phyloP scores from a whole-genome alignment of 2,113 vertebrate genomes.

The Pantherophis guttatus region DNA sequence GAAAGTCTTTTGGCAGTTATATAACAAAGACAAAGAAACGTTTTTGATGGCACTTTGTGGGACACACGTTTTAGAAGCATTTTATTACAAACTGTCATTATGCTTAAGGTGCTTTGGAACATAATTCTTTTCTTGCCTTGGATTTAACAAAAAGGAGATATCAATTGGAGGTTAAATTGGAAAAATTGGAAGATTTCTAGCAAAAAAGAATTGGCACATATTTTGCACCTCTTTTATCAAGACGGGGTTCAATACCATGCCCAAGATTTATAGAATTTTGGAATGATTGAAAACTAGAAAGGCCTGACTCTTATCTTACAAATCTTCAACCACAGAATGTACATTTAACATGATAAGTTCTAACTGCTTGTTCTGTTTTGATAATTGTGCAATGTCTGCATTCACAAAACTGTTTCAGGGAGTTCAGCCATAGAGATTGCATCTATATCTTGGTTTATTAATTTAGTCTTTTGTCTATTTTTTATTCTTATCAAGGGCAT shows the following conservation, averaged over 20 bases:
- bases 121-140: background rate
- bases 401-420: background rate
- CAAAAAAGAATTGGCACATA: background rate
- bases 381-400: background rate
- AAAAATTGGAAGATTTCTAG: background rate
- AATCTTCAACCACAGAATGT: background rate
- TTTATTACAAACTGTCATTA: background rate
- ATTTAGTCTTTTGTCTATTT: background rate
- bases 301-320: background rate
- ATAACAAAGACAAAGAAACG: background rate
- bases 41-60: background rate
- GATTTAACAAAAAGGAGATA: background rate
- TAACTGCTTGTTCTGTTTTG: background rate
- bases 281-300: background rate
- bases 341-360: background rate
- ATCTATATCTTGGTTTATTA: background rate
- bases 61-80: background rate
- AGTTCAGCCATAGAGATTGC: background rate
- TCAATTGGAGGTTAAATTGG: background rate
- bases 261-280: background rate
- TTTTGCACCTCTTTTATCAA: background rate
- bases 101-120: background rate
- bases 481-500: background rate
- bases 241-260: background rate
- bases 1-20: background rate